phyloP scores from a whole-genome alignment of 2,888 invertebrate genomes.

The Podabrus alpinus region DNA sequence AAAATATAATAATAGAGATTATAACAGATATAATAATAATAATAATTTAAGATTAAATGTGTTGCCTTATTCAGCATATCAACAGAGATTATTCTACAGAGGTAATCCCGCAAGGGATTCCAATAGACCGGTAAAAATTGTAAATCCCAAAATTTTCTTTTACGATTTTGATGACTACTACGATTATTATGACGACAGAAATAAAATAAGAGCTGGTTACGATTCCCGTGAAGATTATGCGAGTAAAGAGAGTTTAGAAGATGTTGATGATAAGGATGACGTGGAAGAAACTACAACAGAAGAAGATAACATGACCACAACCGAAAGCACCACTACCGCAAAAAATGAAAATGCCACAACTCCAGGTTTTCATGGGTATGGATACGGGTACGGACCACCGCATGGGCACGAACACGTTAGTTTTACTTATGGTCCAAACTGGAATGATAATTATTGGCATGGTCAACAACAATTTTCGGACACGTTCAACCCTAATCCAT shows the following conservation, averaged over 20 bases:
- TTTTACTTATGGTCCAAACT: slow-evolving; percentile 50
- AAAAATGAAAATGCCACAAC: background rate
- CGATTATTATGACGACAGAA: slow-evolving; percentile 1
- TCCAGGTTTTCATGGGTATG: background rate
- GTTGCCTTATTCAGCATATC: background rate
- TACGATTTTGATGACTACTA: slow-evolving; percentile 4
- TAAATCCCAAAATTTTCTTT: background rate
- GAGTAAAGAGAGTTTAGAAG: background rate
- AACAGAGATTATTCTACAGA: background rate
- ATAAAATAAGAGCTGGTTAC: background rate
- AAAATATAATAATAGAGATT: background rate
- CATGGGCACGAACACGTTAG: slow-evolving; percentile 51
- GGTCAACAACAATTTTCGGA: background rate
- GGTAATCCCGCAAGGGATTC: background rate
- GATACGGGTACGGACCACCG: slow-evolving; percentile 49
- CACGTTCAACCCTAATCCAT: background rate
- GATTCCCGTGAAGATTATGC: background rate
- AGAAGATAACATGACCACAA: background rate
- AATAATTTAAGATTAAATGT: background rate
- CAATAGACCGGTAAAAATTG: background rate
- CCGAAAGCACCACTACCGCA: background rate
- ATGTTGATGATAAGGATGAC: background rate
- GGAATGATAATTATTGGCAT: background rate
- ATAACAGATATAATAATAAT: too few relatives aligned
- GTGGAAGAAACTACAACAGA: background rate